A percentile compares a stretch with the other conserved stretches of the same genome.
These are phyloP conservation scores for Sus cebifrons DNA, from an alignment of 2,797 vertebrate species.

Conservation along the genomic window DNA sequence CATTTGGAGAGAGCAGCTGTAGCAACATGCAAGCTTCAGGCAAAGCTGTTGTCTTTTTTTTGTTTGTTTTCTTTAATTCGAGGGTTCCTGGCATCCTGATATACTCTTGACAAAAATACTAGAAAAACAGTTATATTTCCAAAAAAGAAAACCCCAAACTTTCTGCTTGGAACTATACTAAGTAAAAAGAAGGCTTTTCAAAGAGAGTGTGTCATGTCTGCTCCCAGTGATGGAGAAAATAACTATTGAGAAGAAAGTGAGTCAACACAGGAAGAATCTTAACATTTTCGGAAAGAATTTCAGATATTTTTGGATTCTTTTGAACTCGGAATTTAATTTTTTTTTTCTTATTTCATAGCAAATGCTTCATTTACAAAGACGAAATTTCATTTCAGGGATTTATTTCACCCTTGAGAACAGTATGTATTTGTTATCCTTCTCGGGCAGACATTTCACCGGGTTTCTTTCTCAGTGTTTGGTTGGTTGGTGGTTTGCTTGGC, in stretches of 20 bases:
- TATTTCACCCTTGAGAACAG: accelerated
- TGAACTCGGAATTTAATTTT: not conserved
- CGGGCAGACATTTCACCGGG: accelerated
- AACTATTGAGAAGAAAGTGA: not conserved
- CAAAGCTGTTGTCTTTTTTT: not conserved
- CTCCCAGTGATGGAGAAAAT: not conserved
- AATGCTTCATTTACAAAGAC: not conserved
- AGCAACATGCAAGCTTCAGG: not conserved
- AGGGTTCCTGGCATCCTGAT: not conserved
- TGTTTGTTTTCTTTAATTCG: not conserved
- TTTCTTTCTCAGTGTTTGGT: too few species aligned
- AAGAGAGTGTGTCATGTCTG: not conserved
- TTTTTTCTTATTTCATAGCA: not conserved
- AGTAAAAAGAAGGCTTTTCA: slow-evolving; percentile 24
- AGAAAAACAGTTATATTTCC: not conserved
- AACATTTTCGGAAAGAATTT: slow-evolving; percentile 16
- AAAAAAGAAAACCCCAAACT: not conserved
- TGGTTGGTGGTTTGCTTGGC: too few species aligned
- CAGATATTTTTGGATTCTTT: not conserved
- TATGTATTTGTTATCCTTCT: not conserved
- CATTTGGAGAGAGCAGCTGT: slow-evolving; percentile 3
- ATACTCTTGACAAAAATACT: not conserved
- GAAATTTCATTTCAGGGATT: not conserved
- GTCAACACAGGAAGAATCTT: not conserved
- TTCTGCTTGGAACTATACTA: not conserved